Evolutionary conservation across 2,113 vertebrate genomes (phyloP).

Genomic region (Piliocolobus tephrosceles): DNA sequence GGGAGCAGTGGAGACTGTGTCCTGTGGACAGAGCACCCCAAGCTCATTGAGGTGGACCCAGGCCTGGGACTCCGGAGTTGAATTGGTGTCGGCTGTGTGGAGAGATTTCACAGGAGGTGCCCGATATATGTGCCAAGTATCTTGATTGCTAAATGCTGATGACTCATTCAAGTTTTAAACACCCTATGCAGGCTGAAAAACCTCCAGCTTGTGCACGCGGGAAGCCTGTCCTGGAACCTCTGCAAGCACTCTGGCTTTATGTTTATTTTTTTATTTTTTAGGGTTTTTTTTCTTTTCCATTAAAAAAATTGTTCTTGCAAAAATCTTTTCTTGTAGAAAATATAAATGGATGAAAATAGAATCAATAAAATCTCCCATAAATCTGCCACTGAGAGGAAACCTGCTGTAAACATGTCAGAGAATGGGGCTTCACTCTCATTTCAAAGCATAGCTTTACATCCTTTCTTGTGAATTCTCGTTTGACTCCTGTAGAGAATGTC

Average conservation of each 20-base stretch:
- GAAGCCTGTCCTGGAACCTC: not conserved
- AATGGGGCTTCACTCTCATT: not conserved
- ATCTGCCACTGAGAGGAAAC: not conserved
- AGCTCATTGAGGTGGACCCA: not conserved
- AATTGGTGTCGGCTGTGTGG: not conserved
- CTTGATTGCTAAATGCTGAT: not conserved
- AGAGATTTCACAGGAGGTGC: not conserved
- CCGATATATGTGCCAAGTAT: not conserved
- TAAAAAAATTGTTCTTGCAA: not conserved
- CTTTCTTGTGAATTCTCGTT: not conserved
- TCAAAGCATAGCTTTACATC: not conserved
- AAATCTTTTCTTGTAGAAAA: not conserved
- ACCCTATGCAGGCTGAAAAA: not conserved
- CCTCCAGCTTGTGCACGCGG: not conserved
- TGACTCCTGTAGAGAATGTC: not conserved
- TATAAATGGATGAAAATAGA: not conserved
- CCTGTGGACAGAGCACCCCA: not conserved
- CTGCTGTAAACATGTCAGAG: not conserved
- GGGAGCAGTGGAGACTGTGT: not conserved
- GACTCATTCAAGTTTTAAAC: not conserved
- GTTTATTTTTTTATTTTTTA: too few relatives aligned
- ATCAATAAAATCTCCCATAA: not conserved
- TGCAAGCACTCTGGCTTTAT: not conserved
- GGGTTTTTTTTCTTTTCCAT: not conserved
- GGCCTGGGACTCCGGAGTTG: not conserved